phyloP scores from a whole-genome alignment of 2,888 invertebrate species.

The Rotaria socialis region DNA sequence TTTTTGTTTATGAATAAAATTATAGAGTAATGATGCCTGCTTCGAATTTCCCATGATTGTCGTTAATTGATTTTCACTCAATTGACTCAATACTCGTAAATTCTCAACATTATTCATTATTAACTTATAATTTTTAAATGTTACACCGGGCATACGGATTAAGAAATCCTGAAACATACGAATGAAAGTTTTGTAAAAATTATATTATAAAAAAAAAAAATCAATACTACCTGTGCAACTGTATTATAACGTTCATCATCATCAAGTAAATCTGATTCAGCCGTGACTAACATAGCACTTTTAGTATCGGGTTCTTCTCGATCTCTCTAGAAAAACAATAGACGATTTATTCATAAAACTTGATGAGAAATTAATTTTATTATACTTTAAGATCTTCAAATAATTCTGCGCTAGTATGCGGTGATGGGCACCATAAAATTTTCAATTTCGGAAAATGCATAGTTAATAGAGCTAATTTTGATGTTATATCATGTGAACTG shows the following conservation, averaged over 20 bases:
- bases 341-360: background rate
- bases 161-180: slow-evolving; percentile 67
- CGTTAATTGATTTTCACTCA: slow-evolving; percentile 67
- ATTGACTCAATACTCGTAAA: slow-evolving; percentile 63
- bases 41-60: slow-evolving; percentile 67
- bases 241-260: slow-evolving; percentile 45
- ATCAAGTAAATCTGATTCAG: slow-evolving; percentile 60
- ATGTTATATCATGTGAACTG: slow-evolving; percentile 73
- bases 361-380: background rate
- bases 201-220: too few species aligned
- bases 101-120: slow-evolving; percentile 73
- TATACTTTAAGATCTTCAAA: slow-evolving; percentile 85
- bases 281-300: slow-evolving; percentile 71
- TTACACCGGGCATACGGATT: slow-evolving; percentile 80
- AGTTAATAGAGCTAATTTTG: slow-evolving; percentile 83
- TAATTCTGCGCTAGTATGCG: slow-evolving; percentile 87
- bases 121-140: slow-evolving; percentile 74
- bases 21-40: slow-evolving; percentile 56
- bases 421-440: slow-evolving; percentile 91
- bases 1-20: slow-evolving; percentile 55
- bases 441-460: slow-evolving; percentile 86
- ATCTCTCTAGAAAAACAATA: slow-evolving; percentile 65
- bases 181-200: background rate
- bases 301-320: slow-evolving; percentile 74
- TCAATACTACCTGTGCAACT: background rate